These are phyloP conservation scores for Macrophya alboannulata DNA, from an alignment of 2,888 invertebrate genomes.

Conservation along the genomic window DNA sequence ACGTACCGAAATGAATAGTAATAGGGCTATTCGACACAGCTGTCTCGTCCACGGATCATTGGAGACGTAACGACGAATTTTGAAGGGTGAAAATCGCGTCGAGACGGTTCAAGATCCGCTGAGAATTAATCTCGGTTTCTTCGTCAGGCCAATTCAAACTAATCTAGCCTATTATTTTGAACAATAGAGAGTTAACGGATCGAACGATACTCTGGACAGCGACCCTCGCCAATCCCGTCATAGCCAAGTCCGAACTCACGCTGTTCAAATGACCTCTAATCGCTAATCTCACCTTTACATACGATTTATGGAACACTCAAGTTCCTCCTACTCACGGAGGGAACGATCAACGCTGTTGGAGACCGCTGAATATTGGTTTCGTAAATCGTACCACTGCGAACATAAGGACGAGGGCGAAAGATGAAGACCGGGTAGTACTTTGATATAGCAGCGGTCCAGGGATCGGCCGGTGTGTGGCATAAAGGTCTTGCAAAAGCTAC, in stretches of 20 bases:
- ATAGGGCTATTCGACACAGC: conserved; percentile 30
- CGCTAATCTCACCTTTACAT: conserved; percentile 24
- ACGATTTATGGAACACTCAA: conserved; percentile 29
- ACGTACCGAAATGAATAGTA: conserved; percentile 29
- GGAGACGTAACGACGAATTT: conserved; percentile 2
- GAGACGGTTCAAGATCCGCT: neutral
- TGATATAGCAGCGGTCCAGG: neutral
- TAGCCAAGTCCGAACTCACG: neutral
- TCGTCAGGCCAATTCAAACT: neutral
- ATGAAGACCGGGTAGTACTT: neutral
- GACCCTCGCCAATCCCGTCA: neutral
- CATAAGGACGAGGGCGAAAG: neutral
- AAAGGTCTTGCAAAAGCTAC: neutral
- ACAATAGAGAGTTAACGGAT: conserved; percentile 1
- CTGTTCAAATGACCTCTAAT: neutral
- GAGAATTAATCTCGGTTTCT: conserved; percentile 1
- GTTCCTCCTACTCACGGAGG: conserved; percentile 8
- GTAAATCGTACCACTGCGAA: conserved; percentile 5
- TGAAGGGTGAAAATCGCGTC: neutral
- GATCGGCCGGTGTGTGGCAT: neutral
- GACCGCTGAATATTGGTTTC: conserved; percentile 26
- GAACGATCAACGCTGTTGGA: conserved; percentile 8
- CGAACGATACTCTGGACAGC: neutral
- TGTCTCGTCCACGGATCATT: conserved; percentile 19
- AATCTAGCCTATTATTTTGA: conserved; percentile 6